Base-by-base conservation (phyloP, 2,113 vertebrate species). In the Ictidomys tridecemlineatus region DNA sequence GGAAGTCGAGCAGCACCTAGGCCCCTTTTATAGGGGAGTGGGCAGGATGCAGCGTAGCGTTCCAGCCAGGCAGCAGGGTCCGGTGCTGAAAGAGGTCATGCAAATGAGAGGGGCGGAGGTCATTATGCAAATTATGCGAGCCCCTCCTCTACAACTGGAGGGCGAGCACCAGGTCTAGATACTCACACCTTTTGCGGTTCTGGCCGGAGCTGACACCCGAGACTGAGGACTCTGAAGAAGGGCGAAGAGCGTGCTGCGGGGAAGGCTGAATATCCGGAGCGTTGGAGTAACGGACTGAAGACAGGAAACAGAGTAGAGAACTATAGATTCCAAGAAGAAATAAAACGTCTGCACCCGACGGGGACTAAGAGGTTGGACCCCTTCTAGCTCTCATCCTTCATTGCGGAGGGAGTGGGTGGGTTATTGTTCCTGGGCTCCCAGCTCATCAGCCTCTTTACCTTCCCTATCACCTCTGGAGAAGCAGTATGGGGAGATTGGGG, bases 11-110 rank as follows among this genome's bases (percentile, higher is more conserved):
- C 13, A n/a, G n/a, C 22, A 83, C 24, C 3, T 7, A 51, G 70
- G 53, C 28, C 85, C 48, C 42, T 97, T 98, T 98, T 98, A 98
- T 98, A 98, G 90, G 65, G 79, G 22, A 7, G 1, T 37, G 63
- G 45, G 39, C 70, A 30, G 37, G 4, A 1, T 4, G 65, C 58
- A 2, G 14, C 8, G 9, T 0, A 2, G 37, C 3, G 77, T 79
- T 8, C 1, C 1, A 16, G 18, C n/a, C 61, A 42, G 32, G 72
- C 28, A 7, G 24, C 9, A 2, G 61, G 26, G 85, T 91, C 86
- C 0, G 0, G 0, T 1, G n/a, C 13, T 1, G 72, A 58, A 94
- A 61, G 61, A 79, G 39, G 30, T 58, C 51, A 69, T 90, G 97
- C 86, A 96, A 95, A 96, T 42, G 8, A 93, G 8, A 93, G 45